Conservation (phyloP, 2,113 vertebrate species). For the Carassius auratus region DNA sequence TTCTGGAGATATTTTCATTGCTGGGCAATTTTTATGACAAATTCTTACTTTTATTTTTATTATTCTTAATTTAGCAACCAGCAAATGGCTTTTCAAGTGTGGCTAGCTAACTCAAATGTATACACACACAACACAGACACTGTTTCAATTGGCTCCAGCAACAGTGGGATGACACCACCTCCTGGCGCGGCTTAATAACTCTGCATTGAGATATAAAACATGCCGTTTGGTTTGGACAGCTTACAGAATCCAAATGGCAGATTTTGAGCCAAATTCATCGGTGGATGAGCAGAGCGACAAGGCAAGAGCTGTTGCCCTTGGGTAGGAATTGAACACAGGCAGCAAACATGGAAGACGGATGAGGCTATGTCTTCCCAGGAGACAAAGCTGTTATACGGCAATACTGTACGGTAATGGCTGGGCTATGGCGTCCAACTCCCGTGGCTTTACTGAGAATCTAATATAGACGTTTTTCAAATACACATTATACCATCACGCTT, state of each 20-base stretch:
- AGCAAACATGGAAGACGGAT: slow-evolving; percentile 37
- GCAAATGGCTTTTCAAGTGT: background rate
- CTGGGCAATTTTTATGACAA: background rate
- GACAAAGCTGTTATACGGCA: slow-evolving; percentile 29
- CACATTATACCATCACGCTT: slow-evolving; percentile 32
- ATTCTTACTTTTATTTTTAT: background rate
- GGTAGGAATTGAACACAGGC: slow-evolving; percentile 5
- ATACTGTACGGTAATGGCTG: slow-evolving; percentile 37
- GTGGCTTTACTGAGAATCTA: slow-evolving; percentile 48
- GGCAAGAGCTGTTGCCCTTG: slow-evolving; percentile 34
- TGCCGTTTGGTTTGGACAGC: slow-evolving; percentile 29
- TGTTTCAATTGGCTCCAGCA: background rate
- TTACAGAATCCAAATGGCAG: slow-evolving; percentile 31
- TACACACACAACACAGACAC: background rate
- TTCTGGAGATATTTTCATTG: background rate
- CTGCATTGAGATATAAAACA: slow-evolving; percentile 25
- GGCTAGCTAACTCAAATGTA: background rate
- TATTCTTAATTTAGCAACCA: background rate
- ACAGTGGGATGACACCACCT: slow-evolving; percentile 22
- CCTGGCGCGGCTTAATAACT: background rate
- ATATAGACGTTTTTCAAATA: slow-evolving; percentile 20
- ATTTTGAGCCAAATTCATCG: slow-evolving; percentile 40
- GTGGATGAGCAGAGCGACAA: background rate
- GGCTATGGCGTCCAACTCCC: slow-evolving; percentile 38
- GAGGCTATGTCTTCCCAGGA: slow-evolving; percentile 35